phyloP scores from a whole-genome alignment of 1,140 invertebrate species.

The Oedothorax gibbosus region DNA sequence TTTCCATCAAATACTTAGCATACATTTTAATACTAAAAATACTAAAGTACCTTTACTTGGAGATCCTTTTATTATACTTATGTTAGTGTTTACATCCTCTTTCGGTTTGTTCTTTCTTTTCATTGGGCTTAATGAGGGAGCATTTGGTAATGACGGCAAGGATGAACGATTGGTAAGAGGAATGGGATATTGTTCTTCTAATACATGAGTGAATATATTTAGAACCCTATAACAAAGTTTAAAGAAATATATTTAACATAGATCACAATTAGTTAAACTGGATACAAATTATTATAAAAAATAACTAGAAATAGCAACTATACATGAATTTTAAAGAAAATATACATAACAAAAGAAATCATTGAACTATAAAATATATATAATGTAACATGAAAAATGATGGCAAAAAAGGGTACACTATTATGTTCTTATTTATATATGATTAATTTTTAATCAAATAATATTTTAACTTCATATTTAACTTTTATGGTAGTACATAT shows the following conservation, averaged over 20 bases:
- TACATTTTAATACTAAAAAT: conserved; percentile 17
- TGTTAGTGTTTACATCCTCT: conserved; percentile 64
- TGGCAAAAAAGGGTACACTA: too few species aligned
- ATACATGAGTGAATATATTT: conserved; percentile 81
- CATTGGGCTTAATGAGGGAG: conserved; percentile 65
- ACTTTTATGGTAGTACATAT: too few species aligned
- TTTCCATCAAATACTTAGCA: conserved; percentile 67
- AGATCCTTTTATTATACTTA: conserved; percentile 46
- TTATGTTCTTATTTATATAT: too few species aligned
- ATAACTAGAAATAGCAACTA: background rate
- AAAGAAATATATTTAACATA: background rate
- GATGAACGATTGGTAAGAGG: conserved; percentile 71
- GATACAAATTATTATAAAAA: background rate
- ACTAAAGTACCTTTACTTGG: conserved; percentile 30
- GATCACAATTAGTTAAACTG: background rate
- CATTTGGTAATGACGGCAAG: conserved; percentile 70
- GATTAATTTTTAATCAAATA: too few species aligned
- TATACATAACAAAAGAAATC: background rate
- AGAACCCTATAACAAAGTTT: conserved; percentile 71
- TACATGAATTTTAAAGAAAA: background rate
- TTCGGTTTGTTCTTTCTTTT: conserved; percentile 68
- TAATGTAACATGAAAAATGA: background rate
- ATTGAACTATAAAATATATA: background rate
- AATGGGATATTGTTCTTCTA: conserved; percentile 77
- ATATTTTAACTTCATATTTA: too few species aligned